These are phyloP conservation scores for Drosophila mettleri DNA, from an alignment of 2,888 invertebrate species.

Conservation along the genomic window DNA sequence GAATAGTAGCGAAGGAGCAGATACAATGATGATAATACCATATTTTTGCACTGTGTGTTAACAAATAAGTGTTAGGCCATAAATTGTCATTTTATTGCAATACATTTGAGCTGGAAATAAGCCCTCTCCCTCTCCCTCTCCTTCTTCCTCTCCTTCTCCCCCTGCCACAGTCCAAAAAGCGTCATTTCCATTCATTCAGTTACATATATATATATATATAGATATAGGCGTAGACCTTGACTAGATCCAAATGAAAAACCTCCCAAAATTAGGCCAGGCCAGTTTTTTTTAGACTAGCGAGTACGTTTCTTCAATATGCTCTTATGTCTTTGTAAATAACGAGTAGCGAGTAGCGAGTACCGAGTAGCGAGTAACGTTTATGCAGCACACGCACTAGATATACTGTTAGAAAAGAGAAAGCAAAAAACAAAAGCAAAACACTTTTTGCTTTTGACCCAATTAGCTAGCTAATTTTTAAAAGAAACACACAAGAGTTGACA, in stretches of 20 bases:
- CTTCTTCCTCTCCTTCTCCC: neutral
- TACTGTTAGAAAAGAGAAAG: constrained; percentile 22
- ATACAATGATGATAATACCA: constrained; percentile 45
- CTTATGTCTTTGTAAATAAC: constrained; percentile 52
- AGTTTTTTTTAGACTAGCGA: constrained; percentile 13
- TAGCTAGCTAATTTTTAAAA: constrained; percentile 59
- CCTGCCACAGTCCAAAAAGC: neutral
- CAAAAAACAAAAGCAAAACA: neutral
- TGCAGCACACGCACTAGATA: constrained; percentile 14
- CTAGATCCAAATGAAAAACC: neutral
- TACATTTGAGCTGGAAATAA: constrained; percentile 41
- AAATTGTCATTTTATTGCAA: constrained; percentile 58
- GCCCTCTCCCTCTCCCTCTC: neutral
- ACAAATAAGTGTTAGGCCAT: constrained; percentile 74
- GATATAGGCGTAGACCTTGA: neutral
- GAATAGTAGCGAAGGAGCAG: constrained; percentile 16
- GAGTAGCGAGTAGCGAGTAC: constrained; percentile 29
- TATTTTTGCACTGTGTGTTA: constrained; percentile 79
- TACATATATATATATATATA: neutral
- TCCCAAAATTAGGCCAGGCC: constrained; percentile 12
- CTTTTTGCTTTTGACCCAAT: constrained; percentile 22
- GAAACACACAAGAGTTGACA: constrained; percentile 28
- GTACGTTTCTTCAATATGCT: constrained; percentile 21
- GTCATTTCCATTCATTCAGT: neutral
- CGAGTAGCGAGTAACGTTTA: constrained; percentile 20